Evolutionary conservation across 2,797 vertebrate genomes (phyloP).

Genomic region (Spinus olivaceus): DNA sequence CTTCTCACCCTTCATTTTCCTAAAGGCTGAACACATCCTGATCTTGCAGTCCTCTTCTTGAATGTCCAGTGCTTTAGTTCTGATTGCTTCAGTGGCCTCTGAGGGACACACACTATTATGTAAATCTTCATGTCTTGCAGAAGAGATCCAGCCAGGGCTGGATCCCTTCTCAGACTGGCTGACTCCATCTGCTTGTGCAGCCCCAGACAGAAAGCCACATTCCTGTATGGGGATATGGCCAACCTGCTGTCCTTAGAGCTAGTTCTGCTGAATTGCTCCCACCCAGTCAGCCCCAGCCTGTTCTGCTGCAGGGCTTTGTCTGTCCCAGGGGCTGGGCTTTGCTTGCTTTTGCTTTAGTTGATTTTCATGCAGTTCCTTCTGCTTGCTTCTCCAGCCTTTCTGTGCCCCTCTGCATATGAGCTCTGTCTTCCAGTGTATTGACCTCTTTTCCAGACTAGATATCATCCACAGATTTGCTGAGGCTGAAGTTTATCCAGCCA

Average conservation of each 20-base stretch:
- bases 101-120: rapidly evolving
- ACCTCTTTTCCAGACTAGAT: not conserved
- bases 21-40: not conserved
- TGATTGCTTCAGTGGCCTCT: not conserved
- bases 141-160: not conserved
- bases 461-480: not conserved
- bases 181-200: not conserved
- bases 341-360: not conserved
- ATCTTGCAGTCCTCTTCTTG: not conserved
- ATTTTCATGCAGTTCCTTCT: not conserved
- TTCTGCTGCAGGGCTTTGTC: not conserved
- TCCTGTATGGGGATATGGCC: rapidly evolving
- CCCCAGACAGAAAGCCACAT: rapidly evolving
- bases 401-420: not conserved
- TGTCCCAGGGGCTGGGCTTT: rapidly evolving
- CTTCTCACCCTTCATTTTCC: not conserved
- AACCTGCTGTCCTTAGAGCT: rapidly evolving
- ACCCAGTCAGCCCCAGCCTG: rapidly evolving
- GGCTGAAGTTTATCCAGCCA: not conserved
- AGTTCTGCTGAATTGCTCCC: not conserved
- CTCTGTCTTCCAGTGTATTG: not conserved
- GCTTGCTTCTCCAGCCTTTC: not conserved
- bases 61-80: not conserved
- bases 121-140: rapidly evolving
- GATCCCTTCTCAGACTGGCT: not conserved